These are phyloP conservation scores for Mesembrinibis cayennensis DNA, from an alignment of 2,113 vertebrate genomes.

Conservation along the genomic window DNA sequence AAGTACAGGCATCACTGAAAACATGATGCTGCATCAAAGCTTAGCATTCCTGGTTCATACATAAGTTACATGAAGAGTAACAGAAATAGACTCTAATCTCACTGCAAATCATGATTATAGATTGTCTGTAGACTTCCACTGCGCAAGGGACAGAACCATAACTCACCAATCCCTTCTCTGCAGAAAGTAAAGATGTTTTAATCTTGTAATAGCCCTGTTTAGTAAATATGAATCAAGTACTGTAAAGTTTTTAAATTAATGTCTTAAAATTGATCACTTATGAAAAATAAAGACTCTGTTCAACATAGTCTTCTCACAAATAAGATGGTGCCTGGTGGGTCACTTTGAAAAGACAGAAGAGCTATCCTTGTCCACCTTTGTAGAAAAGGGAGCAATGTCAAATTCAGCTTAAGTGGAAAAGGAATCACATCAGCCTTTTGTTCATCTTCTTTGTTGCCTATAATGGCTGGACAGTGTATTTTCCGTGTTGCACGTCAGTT, in stretches of 20 bases:
- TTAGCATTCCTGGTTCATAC: neutral
- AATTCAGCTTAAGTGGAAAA: neutral
- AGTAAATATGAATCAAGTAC: conserved; percentile 24
- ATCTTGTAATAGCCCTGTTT: conserved; percentile 26
- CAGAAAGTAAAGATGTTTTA: neutral
- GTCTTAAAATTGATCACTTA: conserved; percentile 12
- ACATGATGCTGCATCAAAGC: neutral
- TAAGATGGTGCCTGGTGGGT: neutral
- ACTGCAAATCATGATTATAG: conserved; percentile 37
- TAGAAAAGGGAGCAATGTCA: neutral
- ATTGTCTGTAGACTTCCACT: conserved; percentile 8
- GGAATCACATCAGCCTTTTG: neutral
- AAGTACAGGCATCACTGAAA: conserved; percentile 17
- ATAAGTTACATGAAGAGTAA: conserved; percentile 16
- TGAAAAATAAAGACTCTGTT: neutral
- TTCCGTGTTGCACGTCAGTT: neutral
- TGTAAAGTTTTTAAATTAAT: neutral
- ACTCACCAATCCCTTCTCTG: conserved; percentile 21
- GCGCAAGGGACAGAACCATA: conserved; percentile 29
- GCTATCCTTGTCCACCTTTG: neutral
- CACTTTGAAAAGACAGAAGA: neutral
- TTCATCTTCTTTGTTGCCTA: neutral
- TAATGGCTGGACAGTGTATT: neutral
- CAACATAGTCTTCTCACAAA: neutral
- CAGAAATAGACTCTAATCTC: conserved; percentile 35